Base-by-base conservation (phyloP, 2,113 vertebrate genomes). In the Aegithalos caudatus region DNA sequence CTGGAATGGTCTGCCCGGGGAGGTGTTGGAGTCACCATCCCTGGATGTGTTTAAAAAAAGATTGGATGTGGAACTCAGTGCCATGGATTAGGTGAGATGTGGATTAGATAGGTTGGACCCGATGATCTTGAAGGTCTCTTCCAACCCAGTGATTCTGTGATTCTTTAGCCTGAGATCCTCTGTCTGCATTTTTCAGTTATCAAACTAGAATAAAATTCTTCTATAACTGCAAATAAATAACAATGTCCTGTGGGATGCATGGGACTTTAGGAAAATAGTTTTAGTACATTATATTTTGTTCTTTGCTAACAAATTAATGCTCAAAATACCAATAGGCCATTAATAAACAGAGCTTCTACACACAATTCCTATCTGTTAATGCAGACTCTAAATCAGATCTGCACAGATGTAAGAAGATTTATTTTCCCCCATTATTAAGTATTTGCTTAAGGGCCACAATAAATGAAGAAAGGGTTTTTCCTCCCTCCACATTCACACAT, bases 381-480 rank as follows among this genome's bases (percentile, higher is more conserved):
- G 40, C 16, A 44, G 48, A 61, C 12, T 71, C 14, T 58, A 44
- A 74, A 70, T 48, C 38, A 83, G 56, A 53, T 40, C 44, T 40
- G 27, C 24, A 57, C 8, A 50, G 23, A 23, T 14, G 2, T 35
- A 38, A 33, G 22, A 23, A 73, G 10, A 65, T 11, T 11, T 1
- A 0, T 1, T 2, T 1, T 1, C 2, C 5, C 5, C 13, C 14
- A 10, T 77, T 71, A 50, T 58, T 8, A 78, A 35, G 7, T 31
- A 45, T 54, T 77, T 72, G 18, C 31, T 58, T 57, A 64, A 84
- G 38, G 28, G 13, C 44, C 12, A 40, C 0, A 0, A 58, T 38
- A 92, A 54, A 78, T 21, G 6, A 78, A 73, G 22, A 44, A 67
- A 57, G n/a, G 17, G 2, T 1, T 48, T 74, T 67, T 64, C 25